Percentiles rank a stretch among this genome's conserved stretches.
Evolutionary conservation across 2,888 invertebrate genomes (phyloP).

Genomic region (Stramonita haemastoma): DNA sequence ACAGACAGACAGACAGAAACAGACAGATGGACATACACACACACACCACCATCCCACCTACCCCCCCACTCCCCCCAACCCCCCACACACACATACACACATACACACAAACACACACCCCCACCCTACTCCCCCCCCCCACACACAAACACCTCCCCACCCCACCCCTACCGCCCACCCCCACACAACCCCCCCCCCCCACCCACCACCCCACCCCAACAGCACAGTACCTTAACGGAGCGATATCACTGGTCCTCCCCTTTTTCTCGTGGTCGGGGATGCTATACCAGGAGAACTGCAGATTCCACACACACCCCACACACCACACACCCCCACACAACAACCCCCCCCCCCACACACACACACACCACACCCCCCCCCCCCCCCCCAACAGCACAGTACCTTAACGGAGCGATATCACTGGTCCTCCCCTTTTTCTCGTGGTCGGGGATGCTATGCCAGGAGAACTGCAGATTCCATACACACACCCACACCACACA

Average conservation of each 20-base stretch:
- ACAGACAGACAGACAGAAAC: not conserved
- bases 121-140: too few species aligned
- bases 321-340: too few species aligned
- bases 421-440: conserved; percentile 68
- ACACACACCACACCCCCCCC: too few species aligned
- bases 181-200: too few species aligned
- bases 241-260: conserved; percentile 63
- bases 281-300: conserved; percentile 98
- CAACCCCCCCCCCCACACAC: too few species aligned
- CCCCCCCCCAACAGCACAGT: too few species aligned
- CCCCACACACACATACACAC: not conserved
- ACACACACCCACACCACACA: too few species aligned
- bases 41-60: not conserved
- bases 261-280: conserved; percentile 87
- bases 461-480: conserved; percentile 92
- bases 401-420: conserved; percentile 74
- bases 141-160: too few species aligned
- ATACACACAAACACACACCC: not conserved
- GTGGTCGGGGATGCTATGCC: conserved; percentile 97
- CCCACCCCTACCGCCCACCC: too few species aligned
- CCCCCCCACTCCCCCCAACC: too few species aligned
- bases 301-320: conserved; percentile 58
- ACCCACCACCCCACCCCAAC: too few species aligned
- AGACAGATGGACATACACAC: not conserved
- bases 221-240: conserved; percentile 76